Conservation (phyloP, 2,888 invertebrate genomes). For the Xylophagus ater region DNA sequence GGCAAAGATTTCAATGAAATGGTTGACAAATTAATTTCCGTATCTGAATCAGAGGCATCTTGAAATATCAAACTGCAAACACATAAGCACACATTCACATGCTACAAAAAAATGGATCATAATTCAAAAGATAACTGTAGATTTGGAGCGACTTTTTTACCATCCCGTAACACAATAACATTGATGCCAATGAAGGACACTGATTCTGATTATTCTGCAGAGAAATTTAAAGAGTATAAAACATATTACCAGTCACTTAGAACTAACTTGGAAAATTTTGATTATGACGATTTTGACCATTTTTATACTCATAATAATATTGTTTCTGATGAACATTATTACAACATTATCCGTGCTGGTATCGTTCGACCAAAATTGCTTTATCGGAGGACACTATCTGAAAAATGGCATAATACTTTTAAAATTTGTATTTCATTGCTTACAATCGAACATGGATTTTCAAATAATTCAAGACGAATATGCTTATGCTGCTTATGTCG, state of each 20-base stretch:
- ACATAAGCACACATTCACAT: slow-evolving; percentile 16
- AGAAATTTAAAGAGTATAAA: slow-evolving; percentile 1
- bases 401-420: slow-evolving; percentile 24
- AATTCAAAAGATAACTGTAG: slow-evolving; percentile 10
- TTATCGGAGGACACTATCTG: slow-evolving; percentile 20
- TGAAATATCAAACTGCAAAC: slow-evolving; percentile 6
- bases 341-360: slow-evolving; percentile 16
- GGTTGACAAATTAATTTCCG: not conserved
- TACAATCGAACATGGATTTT: slow-evolving; percentile 23
- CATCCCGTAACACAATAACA: slow-evolving; percentile 4
- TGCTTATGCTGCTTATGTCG: slow-evolving; percentile 26
- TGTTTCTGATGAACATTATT: slow-evolving; percentile 3
- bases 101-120: slow-evolving; percentile 9
- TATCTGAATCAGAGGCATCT: not conserved
- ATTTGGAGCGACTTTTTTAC: slow-evolving; percentile 15
- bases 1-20: not conserved
- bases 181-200: slow-evolving; percentile 9
- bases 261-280: slow-evolving; percentile 7
- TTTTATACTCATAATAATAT: slow-evolving; percentile 13
- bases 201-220: not conserved
- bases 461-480: slow-evolving; percentile 26
- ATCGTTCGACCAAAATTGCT: slow-evolving; percentile 23
- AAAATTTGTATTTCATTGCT: no score
- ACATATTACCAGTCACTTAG: not conserved
- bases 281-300: slow-evolving; percentile 8